Base-by-base conservation (phyloP, 2,888 invertebrate species). In the Lochmaea crataegi region DNA sequence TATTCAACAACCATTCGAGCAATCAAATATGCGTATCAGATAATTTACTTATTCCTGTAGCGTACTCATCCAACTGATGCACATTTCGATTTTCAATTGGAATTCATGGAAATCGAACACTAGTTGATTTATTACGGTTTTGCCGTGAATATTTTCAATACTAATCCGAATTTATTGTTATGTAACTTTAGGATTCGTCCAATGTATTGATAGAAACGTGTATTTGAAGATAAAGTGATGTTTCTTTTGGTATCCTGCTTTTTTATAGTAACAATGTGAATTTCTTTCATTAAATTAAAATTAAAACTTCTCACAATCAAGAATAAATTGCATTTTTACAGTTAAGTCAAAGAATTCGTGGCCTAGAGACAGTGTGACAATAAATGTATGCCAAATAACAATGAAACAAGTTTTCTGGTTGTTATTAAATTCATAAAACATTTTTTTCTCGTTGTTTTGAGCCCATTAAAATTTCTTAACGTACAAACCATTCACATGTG, bases 1-100 rank as follows among this genome's bases (percentile, higher is more conserved):
- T 63, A 63, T 63, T 63, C 61, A 63, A 41, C 18, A 42, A 3
- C 42, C 4, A 12, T 42, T 42, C 61, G 18, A 42, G 41, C 61
- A 63, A 63, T 63, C 61, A 63, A 63, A 53, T 63, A 42, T 63
- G 16, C 42, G 61, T 63, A 63, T 63, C 61, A 41, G 61, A 61
- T 61, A 32, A 60, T 60, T 60, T 60, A 60, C 14, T 61, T 18
- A 61, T 61, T 61, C 61, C 18, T 42, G 11, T 6, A 42, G 41
- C 61, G 61, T 61, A 41, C 5, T 42, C 18, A 61, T 42, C 61
- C 38, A 18, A 61, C 18, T 16, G n/a, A 42, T 63, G 41, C 16
- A 41, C 16, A 61, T 61, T 58, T 58, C 58, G 22, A 58, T 58
- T 58, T 58, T 58, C 32, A 32, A 58, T 58, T 26, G 22, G 38